Percentiles rank a stretch among this genome's conserved stretches.
These are phyloP conservation scores for Ceratitis capitata DNA, from an alignment of 1,140 invertebrate species.

Conservation along the genomic window DNA sequence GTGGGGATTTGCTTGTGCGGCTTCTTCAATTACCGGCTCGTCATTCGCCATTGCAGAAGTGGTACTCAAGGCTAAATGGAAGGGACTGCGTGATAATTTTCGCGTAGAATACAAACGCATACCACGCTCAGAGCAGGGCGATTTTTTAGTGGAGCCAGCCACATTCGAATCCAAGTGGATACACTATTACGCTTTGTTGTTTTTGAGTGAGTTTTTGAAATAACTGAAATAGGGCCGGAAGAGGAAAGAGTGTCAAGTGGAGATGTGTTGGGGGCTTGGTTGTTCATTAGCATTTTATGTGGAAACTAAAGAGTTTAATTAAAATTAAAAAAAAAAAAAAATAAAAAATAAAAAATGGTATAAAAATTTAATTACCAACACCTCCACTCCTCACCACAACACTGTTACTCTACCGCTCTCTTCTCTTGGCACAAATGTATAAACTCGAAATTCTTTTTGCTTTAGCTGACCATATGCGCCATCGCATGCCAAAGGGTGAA, in stretches of 20 bases:
- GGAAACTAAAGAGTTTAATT: too few species aligned
- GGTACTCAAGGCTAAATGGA: slow-evolving; percentile 65
- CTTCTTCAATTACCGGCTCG: neutral
- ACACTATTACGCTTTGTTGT: slow-evolving; percentile 61
- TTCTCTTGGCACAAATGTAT: neutral
- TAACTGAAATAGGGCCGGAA: neutral
- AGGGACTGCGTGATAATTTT: slow-evolving; percentile 64
- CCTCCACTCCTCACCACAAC: too few species aligned
- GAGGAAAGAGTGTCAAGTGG: too few species aligned
- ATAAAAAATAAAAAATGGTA: too few species aligned
- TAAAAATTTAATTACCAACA: too few species aligned
- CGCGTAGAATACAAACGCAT: slow-evolving; percentile 64
- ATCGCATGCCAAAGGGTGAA: slow-evolving; percentile 60
- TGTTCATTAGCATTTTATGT: too few species aligned
- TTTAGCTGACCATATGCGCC: slow-evolving; percentile 63
- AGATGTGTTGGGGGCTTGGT: too few species aligned
- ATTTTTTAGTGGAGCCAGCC: slow-evolving; percentile 60
- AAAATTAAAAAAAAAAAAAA: too few species aligned
- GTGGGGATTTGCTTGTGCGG: neutral
- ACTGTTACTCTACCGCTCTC: neutral
- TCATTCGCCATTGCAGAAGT: slow-evolving; percentile 53
- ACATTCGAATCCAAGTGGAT: slow-evolving; percentile 64
- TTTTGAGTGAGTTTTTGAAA: slow-evolving; percentile 55
- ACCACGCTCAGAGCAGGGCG: slow-evolving; percentile 60
- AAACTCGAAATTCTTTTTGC: neutral